These are phyloP conservation scores for Linyphia triangularis DNA, from an alignment of 2,888 invertebrate species.

Conservation along the genomic window DNA sequence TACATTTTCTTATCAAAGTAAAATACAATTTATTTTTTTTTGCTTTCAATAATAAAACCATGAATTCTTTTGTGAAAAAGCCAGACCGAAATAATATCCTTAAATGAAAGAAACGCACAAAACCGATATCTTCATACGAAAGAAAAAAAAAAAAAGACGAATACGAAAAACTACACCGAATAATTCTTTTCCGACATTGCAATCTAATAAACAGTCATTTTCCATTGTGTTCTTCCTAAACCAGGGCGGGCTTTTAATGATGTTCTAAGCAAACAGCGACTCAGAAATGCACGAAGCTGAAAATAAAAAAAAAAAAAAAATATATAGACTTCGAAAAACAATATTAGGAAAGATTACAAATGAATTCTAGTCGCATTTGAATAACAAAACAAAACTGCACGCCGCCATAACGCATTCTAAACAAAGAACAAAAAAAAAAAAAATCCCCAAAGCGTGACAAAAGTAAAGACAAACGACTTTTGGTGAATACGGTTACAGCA, in stretches of 20 bases:
- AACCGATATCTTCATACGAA: too few species aligned
- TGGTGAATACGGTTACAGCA: background rate
- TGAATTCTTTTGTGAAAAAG: too few species aligned
- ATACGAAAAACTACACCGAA: background rate
- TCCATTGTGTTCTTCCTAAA: slow-evolving; percentile 8
- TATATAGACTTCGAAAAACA: slow-evolving; percentile 22
- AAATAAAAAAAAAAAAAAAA: background rate
- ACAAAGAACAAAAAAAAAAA: background rate
- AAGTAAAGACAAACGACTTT: slow-evolving; percentile 27
- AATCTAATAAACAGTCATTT: slow-evolving; percentile 60
- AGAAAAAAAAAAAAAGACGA: background rate
- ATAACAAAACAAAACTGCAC: slow-evolving; percentile 36
- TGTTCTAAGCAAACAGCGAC: slow-evolving; percentile 9
- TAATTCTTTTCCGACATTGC: slow-evolving; percentile 1
- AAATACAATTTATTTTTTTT: too few species aligned
- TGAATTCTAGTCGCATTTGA: slow-evolving; percentile 53
- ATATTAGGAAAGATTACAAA: slow-evolving; percentile 60
- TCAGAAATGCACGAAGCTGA: too few species aligned
- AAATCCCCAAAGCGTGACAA: background rate
- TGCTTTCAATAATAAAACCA: too few species aligned
- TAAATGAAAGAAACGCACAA: too few species aligned
- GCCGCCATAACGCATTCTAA: background rate
- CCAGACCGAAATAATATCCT: too few species aligned
- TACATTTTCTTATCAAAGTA: too few species aligned
- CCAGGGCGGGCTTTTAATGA: slow-evolving; percentile 17